A percentile compares a stretch with the other conserved stretches of the same genome.
Evolutionary conservation across 2,113 vertebrate species (phyloP).

Genomic region (Microcebus ravelobensis): DNA sequence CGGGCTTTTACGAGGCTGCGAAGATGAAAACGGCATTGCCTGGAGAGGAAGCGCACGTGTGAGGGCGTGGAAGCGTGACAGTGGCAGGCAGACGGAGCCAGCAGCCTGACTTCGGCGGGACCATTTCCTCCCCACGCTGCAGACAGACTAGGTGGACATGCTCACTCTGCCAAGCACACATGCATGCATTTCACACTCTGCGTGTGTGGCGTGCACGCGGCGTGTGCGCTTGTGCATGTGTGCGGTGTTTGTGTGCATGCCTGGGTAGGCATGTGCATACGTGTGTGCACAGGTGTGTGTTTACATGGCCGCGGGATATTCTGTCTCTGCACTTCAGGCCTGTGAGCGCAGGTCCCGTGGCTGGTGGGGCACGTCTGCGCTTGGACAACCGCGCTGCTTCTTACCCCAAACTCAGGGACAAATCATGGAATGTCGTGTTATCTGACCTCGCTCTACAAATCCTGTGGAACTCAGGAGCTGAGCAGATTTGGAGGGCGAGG

Average conservation of each 20-base stretch:
- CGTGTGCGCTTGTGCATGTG: not conserved
- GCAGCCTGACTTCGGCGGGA: not conserved
- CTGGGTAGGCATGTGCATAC: not conserved
- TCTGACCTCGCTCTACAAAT: not conserved
- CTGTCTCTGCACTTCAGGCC: not conserved
- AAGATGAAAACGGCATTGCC: not conserved
- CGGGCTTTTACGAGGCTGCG: not conserved
- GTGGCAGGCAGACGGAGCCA: not conserved
- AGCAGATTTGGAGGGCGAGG: no score
- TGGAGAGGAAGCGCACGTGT: not conserved
- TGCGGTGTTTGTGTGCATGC: not conserved
- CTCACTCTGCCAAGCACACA: not conserved
- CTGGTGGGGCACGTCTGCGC: not conserved
- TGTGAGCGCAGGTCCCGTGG: not conserved
- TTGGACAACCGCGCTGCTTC: not conserved
- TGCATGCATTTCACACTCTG: not conserved
- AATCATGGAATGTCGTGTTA: rapidly evolving
- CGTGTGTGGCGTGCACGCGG: no score
- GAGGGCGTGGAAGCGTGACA: not conserved
- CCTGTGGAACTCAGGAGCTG: no score
- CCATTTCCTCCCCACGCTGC: not conserved
- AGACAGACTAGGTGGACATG: no score
- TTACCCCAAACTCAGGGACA: not conserved
- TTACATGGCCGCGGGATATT: not conserved
- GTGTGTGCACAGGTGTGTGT: not conserved